Percentiles rank a stretch among this genome's conserved stretches.
Conservation (phyloP, 1,140 invertebrate genomes). For the Oncopodura yosiiana region DNA sequence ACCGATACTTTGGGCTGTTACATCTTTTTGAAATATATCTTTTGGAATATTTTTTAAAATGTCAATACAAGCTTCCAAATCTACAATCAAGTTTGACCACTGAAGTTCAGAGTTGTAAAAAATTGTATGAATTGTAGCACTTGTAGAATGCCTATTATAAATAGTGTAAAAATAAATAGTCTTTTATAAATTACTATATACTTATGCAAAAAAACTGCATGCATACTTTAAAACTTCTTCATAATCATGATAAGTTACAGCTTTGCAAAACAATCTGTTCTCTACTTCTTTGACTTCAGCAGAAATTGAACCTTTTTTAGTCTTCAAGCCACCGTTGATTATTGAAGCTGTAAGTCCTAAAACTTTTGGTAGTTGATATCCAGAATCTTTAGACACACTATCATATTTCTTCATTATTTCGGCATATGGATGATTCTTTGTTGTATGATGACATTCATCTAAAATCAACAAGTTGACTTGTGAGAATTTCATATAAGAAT, state of each 20-base stretch:
- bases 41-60: slow-evolving; percentile 10
- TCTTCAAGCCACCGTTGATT: slow-evolving; percentile 64
- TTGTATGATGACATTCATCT: slow-evolving; percentile 84
- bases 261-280: slow-evolving; percentile 55
- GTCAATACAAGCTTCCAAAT: neutral
- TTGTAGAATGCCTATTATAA: slow-evolving; percentile 9
- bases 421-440: slow-evolving; percentile 63
- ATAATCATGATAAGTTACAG: slow-evolving; percentile 58
- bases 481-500: slow-evolving; percentile 50
- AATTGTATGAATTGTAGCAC: slow-evolving; percentile 1
- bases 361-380: slow-evolving; percentile 55
- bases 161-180: neutral
- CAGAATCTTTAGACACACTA: no score
- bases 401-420: no score
- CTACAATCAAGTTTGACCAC: neutral
- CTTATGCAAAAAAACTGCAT: no score
- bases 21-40: neutral
- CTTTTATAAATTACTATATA: neutral
- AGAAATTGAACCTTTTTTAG: slow-evolving; percentile 49
- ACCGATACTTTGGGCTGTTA: neutral
- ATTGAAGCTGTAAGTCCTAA: slow-evolving; percentile 73
- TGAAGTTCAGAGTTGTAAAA: neutral
- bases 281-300: slow-evolving; percentile 57
- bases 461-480: slow-evolving; percentile 75
- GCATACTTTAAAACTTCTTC: slow-evolving; percentile 39